Base-by-base conservation (phyloP, 2,797 vertebrate species). In the Margarornis squamiger region DNA sequence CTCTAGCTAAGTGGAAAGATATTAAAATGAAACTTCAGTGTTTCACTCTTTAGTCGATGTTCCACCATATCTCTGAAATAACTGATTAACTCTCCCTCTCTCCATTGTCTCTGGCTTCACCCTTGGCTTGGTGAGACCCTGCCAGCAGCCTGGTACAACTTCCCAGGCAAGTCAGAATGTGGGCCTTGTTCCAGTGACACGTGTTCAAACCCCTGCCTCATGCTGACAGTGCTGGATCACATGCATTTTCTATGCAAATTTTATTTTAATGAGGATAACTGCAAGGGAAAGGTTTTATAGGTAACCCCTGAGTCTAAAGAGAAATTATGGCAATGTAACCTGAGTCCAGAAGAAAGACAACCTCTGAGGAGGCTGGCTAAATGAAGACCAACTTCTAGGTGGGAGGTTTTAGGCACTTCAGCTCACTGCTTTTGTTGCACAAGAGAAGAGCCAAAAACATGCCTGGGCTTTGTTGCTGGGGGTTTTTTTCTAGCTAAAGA, bases 11-110 rank as follows among this genome's bases (percentile, higher is more conserved):
- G 87, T 57, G 78, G 62, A 92, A 96, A 96, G 79, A 71, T 46
- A 93, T 95, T 93, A 96, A 97, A 96, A 96, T 82, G 54, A 94
- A 95, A 91, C 59, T 39, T 67, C 63, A 54, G 52, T 43, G 51
- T 92, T 95, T 91, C 83, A 67, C 48, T 84, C 70, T 83, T 58
- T 18, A 71, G 86, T 46, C 91, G 82, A 94, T 92, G 55, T 52
- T 91, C 74, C 71, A 71, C 67, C 32, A 4, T 71, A 49, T 30
- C 62, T 82, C 79, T 73, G 91, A 93, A 94, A 93, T 87, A 97
- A 94, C 57, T 81, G 77, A 91, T 67, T 21, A 38, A 3, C 4
- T 62, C 57, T 90, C 24, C 24, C 55, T 96, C 27, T 91, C 4
- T 86, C 48, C 22, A 7, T 26, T 17, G 13, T 14, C 16, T 74